phyloP scores from a whole-genome alignment of 2,888 invertebrate species.

The Apantesis nais region DNA sequence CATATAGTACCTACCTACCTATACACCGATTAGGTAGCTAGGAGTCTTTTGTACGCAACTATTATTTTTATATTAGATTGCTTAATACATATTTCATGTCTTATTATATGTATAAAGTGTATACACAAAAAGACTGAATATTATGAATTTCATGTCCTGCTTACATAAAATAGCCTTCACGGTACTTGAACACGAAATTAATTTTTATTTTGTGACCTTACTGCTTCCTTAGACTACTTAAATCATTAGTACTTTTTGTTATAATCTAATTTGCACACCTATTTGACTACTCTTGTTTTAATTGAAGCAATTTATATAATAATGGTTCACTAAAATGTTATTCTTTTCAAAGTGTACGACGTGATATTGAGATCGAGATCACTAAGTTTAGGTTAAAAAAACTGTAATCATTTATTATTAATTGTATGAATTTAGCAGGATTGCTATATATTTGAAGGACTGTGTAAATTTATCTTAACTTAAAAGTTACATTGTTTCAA shows the following conservation, averaged over 20 bases:
- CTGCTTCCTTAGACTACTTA: background rate
- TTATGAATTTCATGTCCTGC: background rate
- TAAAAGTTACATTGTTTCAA: background rate
- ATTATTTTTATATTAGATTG: constrained; percentile 4
- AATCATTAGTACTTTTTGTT: background rate
- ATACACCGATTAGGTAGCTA: constrained; percentile 17
- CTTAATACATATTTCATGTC: background rate
- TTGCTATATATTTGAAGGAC: background rate
- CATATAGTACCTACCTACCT: background rate
- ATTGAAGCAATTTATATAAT: background rate
- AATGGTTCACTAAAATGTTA: background rate
- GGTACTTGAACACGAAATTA: background rate
- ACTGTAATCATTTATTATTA: background rate
- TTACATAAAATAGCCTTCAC: background rate
- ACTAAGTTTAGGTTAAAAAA: background rate
- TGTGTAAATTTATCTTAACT: background rate
- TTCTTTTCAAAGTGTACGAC: too few relatives aligned
- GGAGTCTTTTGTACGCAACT: constrained; percentile 19
- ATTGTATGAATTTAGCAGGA: background rate
- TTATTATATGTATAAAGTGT: background rate
- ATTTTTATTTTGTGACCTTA: background rate
- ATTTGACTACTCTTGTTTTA: background rate
- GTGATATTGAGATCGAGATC: background rate
- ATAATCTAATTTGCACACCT: background rate
- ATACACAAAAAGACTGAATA: background rate